Evolutionary conservation across 2,797 vertebrate genomes (phyloP).

Genomic region (Chaetodon trifasciatus): DNA sequence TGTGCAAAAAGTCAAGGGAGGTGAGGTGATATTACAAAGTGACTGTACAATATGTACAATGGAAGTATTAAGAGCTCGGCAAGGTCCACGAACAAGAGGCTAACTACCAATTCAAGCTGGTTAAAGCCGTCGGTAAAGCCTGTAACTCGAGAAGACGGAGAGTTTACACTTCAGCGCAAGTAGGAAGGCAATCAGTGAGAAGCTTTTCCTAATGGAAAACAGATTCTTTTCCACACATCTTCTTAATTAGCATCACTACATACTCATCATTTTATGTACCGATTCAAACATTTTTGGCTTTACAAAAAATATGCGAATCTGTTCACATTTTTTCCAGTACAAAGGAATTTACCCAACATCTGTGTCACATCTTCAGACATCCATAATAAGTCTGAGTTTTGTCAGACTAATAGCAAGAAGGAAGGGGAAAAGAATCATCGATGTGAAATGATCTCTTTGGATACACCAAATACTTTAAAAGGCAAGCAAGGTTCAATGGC

Average conservation of each 20-base stretch:
- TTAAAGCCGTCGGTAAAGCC: constrained; percentile 53
- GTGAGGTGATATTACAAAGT: constrained; percentile 35
- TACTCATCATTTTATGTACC: constrained; percentile 32
- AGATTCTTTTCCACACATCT: constrained; percentile 46
- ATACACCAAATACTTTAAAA: constrained; percentile 75
- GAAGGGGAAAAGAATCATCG: neutral
- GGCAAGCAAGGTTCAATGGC: constrained; percentile 64
- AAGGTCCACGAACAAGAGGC: constrained; percentile 51
- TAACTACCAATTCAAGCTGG: constrained; percentile 37
- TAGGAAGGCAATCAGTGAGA: constrained; percentile 67
- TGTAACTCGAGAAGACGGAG: constrained; percentile 23
- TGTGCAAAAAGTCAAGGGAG: constrained; percentile 40
- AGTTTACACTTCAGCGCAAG: constrained; percentile 52
- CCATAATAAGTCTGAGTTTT: constrained; percentile 21
- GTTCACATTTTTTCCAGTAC: constrained; percentile 7
- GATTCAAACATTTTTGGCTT: constrained; percentile 54
- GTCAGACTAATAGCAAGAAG: constrained; percentile 10
- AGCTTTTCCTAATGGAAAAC: constrained; percentile 42
- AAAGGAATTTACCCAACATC: constrained; percentile 32
- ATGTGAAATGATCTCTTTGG: constrained; percentile 72
- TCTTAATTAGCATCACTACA: constrained; percentile 48
- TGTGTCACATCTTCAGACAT: constrained; percentile 43
- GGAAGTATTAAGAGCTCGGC: constrained; percentile 38
- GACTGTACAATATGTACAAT: constrained; percentile 58
- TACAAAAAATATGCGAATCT: constrained; percentile 41